Conservation (phyloP, 2,113 vertebrate species). For the Gorsachius goisagi region DNA sequence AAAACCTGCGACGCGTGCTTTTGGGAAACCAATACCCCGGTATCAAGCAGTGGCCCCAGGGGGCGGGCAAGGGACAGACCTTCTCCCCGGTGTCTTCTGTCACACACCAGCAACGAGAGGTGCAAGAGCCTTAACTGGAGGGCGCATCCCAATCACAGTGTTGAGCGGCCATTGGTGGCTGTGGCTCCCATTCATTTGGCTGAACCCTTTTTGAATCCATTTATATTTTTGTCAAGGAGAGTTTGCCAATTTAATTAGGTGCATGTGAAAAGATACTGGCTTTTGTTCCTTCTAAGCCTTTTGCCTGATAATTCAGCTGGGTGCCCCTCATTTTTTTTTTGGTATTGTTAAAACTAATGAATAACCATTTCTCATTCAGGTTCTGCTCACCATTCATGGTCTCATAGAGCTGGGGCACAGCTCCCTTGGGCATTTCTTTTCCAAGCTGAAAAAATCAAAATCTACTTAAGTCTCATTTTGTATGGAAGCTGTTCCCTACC, state of each 20-base stretch:
- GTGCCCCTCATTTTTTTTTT: neutral
- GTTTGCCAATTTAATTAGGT: slow-evolving; percentile 33
- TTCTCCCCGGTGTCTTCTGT: neutral
- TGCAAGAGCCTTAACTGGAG: neutral
- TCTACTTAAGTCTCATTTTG: neutral
- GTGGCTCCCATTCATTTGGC: neutral
- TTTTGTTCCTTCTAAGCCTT: slow-evolving; percentile 27
- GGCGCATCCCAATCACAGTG: neutral
- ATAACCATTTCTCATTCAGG: slow-evolving; percentile 19
- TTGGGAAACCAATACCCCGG: accelerated
- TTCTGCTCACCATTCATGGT: slow-evolving; percentile 14
- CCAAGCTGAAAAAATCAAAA: slow-evolving; percentile 17
- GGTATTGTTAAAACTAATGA: slow-evolving; percentile 5
- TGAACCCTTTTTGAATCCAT: neutral
- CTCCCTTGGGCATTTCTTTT: neutral
- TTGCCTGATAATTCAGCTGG: neutral
- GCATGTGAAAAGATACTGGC: slow-evolving; percentile 5
- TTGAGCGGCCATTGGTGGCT: neutral
- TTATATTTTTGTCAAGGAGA: slow-evolving; percentile 5
- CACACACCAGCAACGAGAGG: neutral
- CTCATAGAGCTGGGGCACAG: neutral
- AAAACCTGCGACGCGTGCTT: accelerated
- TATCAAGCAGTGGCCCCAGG: neutral
- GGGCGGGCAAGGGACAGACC: neutral
- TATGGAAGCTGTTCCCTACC: neutral